Evolutionary conservation across 2,113 vertebrate genomes (phyloP), one percentile per base, ranked within the genome.

Genomic region (Scomber scombrus): DNA sequence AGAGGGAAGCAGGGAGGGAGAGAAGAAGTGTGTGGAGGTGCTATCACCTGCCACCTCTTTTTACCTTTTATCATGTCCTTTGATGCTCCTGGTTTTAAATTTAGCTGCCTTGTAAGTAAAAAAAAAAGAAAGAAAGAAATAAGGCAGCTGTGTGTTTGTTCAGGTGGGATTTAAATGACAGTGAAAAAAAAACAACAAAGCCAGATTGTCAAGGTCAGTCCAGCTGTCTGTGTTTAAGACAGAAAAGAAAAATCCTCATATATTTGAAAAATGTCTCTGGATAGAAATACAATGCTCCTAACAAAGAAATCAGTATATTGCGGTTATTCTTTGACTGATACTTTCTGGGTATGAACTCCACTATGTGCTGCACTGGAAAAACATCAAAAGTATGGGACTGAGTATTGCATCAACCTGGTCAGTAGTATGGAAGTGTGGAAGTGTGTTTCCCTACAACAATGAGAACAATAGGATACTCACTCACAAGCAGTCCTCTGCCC

Each of bases 401-500:
- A n/a, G 56, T 7, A 14, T 40, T 40, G 61, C 54, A 54, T 18
- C 2, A 13, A 6, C 3, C 21, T 21, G 66, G 73, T 67, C 79
- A 75, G 45, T 34, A 68, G 71, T 62, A 70, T 80, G 60, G 49
- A 81, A 80, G 58, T 74, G 50, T 80, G 60, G 49, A 81, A 80
- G 58, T 74, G 50, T 71, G 63, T 62, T 55, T 19, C 55, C 29
- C 34, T 40, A 81, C 46, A 63, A 77, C 72, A 75, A 43, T 13
- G 43, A 84, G 52, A 82, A 85, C 87, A 90, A 88, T 70, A 57
- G 75, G 71, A 93, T 85, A 95, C 94, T 95, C 91, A 95, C 94
- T 95, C 90, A 95, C 94, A 77, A 90, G 78, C 78, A 82, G 78
- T 40, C n/a, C 52, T 69, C 31, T 71, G 80, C 76, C 66, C 11